Base-by-base conservation (phyloP, 2,797 vertebrate species). In the Argyrosomus regius region DNA sequence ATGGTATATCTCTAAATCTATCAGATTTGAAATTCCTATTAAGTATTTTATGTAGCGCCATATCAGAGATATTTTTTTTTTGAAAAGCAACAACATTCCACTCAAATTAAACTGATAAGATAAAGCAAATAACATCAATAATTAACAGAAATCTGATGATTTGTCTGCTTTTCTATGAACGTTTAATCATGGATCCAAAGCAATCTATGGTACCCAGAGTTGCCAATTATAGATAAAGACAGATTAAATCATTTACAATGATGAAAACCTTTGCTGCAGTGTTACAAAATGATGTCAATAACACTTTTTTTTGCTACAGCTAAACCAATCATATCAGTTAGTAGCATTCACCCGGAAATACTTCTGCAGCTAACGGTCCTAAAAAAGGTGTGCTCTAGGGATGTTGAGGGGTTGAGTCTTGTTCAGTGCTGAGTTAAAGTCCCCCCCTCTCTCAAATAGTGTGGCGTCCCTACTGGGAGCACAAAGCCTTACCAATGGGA, bases 401-500 rank as follows among this genome's bases (percentile, higher is more conserved):
- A 81, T 72, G 58, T 71, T 64, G 70, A 89, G 72, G 35, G 83
- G 81, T 85, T 84, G 83, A 89, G 72, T 88, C 79, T 82, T 53
- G 81, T 84, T 90, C 79, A 52, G 72, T 17, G 50, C 80, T 73
- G 63, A 83, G 72, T 87, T 81, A 92, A 87, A 88, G 81, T 90
- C 71, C 79, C 77, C 35, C 80, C 85, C 72, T 82, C 79, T 90
- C 84, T 67, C 84, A 89, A 91, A 93, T 92, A 86, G 91, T 72
- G 83, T 78, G 83, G 92, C 89, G 76, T 94, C 90, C 87, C 88
- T 89, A 73, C 81, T 88, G 84, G 82, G 86, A 92, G 75, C 88
- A 90, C 87, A 90, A 90, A 89, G 87, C 91, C 72, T 80, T 95
- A 89, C 89, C 90, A 93, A 90, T 92, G 88, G 83, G 76, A 92